A percentile compares a stretch with the other conserved stretches of the same genome.
Evolutionary conservation across 2,888 invertebrate species (phyloP).

Genomic region (Eurois occulta): DNA sequence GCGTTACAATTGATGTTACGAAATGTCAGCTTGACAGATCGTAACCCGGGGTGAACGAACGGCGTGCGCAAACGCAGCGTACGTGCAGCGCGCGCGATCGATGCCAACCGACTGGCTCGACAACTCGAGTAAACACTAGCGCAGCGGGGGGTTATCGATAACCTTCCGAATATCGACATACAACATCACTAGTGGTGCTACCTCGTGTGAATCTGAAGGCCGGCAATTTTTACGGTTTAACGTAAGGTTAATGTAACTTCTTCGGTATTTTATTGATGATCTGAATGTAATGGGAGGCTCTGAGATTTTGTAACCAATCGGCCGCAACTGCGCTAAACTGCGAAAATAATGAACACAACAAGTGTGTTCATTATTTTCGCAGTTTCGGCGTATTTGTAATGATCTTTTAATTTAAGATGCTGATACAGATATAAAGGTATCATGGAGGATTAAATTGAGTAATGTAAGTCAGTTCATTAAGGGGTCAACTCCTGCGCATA

Average conservation of each 20-base stretch:
- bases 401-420: constrained; percentile 29
- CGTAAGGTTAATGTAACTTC: constrained; percentile 67
- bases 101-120: constrained; percentile 79
- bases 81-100: constrained; percentile 82
- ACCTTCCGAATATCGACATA: constrained; percentile 77
- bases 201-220: constrained; percentile 73
- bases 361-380: constrained; percentile 55
- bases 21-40: constrained; percentile 87
- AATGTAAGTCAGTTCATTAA: background rate
- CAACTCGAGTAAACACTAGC: constrained; percentile 75
- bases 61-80: constrained; percentile 75
- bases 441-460: background rate
- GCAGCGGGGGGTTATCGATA: constrained; percentile 87
- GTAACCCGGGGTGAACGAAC: constrained; percentile 80
- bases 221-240: constrained; percentile 69
- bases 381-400: constrained; percentile 29
- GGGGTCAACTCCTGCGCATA: constrained; percentile 21
- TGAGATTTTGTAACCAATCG: constrained; percentile 50
- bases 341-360: no score
- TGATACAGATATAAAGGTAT: constrained; percentile 5
- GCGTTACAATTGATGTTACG: constrained; percentile 77
- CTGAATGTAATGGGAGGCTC: constrained; percentile 49
- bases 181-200: constrained; percentile 75
- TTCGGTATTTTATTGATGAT: constrained; percentile 63
- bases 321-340: no score